These are phyloP conservation scores for Cyprinus carpio DNA, from an alignment of 2,113 vertebrate genomes.

Conservation along the genomic window DNA sequence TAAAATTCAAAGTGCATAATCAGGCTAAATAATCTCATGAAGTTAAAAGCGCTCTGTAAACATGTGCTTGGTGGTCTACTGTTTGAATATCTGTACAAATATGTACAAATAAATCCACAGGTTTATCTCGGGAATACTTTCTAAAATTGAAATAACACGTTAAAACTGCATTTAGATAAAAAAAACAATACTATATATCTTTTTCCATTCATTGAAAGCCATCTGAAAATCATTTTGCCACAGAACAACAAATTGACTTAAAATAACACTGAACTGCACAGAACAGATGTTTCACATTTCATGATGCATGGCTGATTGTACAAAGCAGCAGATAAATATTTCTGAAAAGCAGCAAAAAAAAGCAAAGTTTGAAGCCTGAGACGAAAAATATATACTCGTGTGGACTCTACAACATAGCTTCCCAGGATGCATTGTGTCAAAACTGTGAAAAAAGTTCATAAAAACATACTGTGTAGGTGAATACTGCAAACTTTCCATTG, in stretches of 20 bases:
- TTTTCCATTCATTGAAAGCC: constrained; percentile 13
- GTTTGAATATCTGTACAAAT: background rate
- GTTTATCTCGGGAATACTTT: background rate
- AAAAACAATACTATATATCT: background rate
- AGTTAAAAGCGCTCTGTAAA: background rate
- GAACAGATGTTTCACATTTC: constrained; percentile 29
- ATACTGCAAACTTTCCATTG: background rate
- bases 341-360: constrained; percentile 46
- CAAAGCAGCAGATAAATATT: constrained; percentile 57
- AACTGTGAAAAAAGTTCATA: constrained; percentile 62
- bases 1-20: background rate
- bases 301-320: constrained; percentile 57
- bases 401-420: constrained; percentile 71
- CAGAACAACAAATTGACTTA: background rate
- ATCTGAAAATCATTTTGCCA: background rate
- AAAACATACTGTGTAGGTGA: background rate
- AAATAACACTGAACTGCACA: constrained; percentile 35
- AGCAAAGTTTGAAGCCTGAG: constrained; percentile 51
- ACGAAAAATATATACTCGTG: constrained; percentile 50
- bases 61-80: background rate
- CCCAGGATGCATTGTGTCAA: constrained; percentile 70
- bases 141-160: background rate
- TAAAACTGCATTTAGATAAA: too few species aligned
- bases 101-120: background rate
- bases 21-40: background rate